Conservation (phyloP, 1,140 invertebrate species). For the Eufriesea mexicana region DNA sequence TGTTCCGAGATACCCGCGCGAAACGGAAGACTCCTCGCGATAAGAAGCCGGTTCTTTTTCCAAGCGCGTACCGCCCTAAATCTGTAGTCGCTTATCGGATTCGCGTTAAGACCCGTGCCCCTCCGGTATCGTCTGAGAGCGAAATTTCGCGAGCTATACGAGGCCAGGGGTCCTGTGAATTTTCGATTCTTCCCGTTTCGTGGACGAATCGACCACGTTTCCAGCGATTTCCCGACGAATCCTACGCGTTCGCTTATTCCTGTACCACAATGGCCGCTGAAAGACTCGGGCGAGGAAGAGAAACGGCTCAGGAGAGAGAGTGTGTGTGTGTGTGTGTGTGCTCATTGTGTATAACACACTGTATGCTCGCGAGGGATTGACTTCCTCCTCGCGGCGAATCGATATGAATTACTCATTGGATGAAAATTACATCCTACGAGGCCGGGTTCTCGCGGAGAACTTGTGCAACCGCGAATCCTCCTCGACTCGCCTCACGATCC, state of each 20-base stretch:
- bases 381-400: slow-evolving; percentile 17
- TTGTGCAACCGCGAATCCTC: slow-evolving; percentile 34
- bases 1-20: neutral
- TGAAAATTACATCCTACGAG: slow-evolving; percentile 51
- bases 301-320: neutral
- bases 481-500: neutral
- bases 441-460: neutral
- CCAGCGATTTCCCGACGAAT: slow-evolving; percentile 38
- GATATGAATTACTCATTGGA: slow-evolving; percentile 52
- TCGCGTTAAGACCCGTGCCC: slow-evolving; percentile 50
- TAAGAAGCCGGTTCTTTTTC: slow-evolving; percentile 32
- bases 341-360: slow-evolving; percentile 16
- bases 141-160: slow-evolving; percentile 21
- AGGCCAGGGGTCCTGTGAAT: slow-evolving; percentile 14
- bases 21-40: slow-evolving; percentile 23
- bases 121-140: slow-evolving; percentile 39
- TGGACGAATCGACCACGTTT: slow-evolving; percentile 12
- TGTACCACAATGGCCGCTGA: slow-evolving; percentile 17
- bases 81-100: slow-evolving; percentile 59
- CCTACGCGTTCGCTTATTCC: slow-evolving; percentile 40
- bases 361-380: slow-evolving; percentile 9
- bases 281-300: neutral
- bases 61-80: slow-evolving; percentile 23
- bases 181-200: slow-evolving; percentile 39
- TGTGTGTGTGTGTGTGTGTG: neutral